These are phyloP conservation scores for Drosophila pruinosa DNA, from an alignment of 1,140 invertebrate genomes.

Conservation along the genomic window DNA sequence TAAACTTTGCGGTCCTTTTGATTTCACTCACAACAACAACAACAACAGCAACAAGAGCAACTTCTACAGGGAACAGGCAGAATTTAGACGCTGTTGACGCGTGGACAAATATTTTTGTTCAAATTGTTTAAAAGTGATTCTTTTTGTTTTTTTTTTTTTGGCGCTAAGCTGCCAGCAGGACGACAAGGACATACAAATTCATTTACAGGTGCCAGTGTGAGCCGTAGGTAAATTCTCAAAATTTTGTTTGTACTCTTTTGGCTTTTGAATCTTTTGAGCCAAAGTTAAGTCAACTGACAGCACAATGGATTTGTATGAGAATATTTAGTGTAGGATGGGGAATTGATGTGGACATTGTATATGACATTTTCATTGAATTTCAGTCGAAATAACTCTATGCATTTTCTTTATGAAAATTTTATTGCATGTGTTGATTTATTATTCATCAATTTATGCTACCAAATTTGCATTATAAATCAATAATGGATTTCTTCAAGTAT, in stretches of 20 bases:
- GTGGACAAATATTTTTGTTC: constrained; percentile 70
- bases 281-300: background rate
- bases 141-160: background rate
- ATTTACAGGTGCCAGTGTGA: constrained; percentile 27
- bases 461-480: too few species aligned
- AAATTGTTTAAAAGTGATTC: constrained; percentile 78
- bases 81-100: constrained; percentile 54
- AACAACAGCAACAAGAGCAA: background rate
- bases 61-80: background rate
- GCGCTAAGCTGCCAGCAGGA: background rate
- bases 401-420: too few species aligned
- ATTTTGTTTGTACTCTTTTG: constrained; percentile 4
- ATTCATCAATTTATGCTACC: too few species aligned
- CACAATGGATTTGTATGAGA: background rate
- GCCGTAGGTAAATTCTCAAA: constrained; percentile 22
- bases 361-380: background rate
- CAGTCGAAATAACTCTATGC: too few species aligned
- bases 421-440: background rate
- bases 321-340: background rate
- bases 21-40: constrained; percentile 15
- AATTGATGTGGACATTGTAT: background rate
- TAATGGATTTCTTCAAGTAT: too few species aligned
- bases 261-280: background rate
- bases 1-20: constrained; percentile 71
- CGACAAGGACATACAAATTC: constrained; percentile 26